These are phyloP conservation scores for Cephus rjabovi DNA, from an alignment of 2,888 invertebrate genomes.

Conservation along the genomic window DNA sequence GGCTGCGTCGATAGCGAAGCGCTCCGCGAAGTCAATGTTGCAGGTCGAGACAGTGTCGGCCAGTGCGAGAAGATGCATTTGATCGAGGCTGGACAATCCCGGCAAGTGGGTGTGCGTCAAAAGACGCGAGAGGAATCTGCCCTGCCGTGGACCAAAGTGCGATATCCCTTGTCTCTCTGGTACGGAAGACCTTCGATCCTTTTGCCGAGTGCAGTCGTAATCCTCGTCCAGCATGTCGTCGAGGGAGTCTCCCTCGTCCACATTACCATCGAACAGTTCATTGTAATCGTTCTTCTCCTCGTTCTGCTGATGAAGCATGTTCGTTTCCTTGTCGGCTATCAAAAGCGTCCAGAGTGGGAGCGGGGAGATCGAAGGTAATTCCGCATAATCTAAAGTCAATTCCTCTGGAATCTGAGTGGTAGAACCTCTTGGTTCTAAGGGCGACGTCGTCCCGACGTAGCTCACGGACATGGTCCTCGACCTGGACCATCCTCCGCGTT, in stretches of 20 bases:
- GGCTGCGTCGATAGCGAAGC: slow-evolving; percentile 77
- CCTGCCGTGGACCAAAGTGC: slow-evolving; percentile 89
- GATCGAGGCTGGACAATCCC: slow-evolving; percentile 95
- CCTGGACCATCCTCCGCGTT: slow-evolving; percentile 83
- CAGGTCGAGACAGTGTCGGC: slow-evolving; percentile 98
- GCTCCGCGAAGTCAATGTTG: slow-evolving; percentile 88
- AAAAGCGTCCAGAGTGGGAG: slow-evolving; percentile 96
- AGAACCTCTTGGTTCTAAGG: slow-evolving; percentile 81
- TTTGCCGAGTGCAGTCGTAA: slow-evolving; percentile 72
- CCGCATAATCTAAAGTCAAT: slow-evolving; percentile 91
- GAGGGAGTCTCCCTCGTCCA: slow-evolving; percentile 83
- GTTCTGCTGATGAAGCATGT: slow-evolving; percentile 51
- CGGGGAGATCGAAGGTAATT: slow-evolving; percentile 97
- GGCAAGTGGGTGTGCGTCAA: slow-evolving; percentile 96
- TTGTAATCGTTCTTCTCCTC: slow-evolving; percentile 82
- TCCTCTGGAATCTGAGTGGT: slow-evolving; percentile 88
- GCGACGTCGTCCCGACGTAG: slow-evolving; percentile 83
- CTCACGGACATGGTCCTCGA: slow-evolving; percentile 91
- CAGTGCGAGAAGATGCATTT: slow-evolving; percentile 98
- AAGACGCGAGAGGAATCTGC: slow-evolving; percentile 85
- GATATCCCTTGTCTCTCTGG: slow-evolving; percentile 82
- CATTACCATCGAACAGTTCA: slow-evolving; percentile 86
- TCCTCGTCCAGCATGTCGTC: slow-evolving; percentile 83
- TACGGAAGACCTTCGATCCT: slow-evolving; percentile 77
- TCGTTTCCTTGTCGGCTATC: slow-evolving; percentile 90